Conservation (phyloP, 2,113 vertebrate genomes). For the cattle (Bos taurus) region DNA sequence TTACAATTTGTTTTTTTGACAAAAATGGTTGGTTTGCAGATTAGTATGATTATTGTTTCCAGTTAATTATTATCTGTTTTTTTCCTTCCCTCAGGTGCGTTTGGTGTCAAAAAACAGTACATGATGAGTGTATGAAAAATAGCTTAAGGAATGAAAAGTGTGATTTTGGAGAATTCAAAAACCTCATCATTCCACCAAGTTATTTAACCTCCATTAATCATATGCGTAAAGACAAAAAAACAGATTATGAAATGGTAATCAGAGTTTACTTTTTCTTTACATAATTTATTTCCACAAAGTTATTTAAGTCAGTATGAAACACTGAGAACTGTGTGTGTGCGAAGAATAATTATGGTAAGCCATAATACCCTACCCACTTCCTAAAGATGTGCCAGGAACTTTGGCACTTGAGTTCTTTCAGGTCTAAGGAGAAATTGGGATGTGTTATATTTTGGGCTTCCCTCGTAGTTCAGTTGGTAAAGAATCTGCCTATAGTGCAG, state of each 20-base stretch:
- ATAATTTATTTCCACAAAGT: background rate
- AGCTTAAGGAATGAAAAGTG: constrained; percentile 82
- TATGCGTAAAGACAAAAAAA: constrained; percentile 87
- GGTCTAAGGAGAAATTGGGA: background rate
- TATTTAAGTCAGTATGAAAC: background rate
- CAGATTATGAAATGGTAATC: constrained; percentile 86
- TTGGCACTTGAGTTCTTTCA: background rate
- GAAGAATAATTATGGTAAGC: background rate
- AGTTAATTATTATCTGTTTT: background rate
- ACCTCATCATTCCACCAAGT: constrained; percentile 93
- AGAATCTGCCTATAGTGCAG: background rate
- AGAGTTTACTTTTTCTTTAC: constrained; percentile 25
- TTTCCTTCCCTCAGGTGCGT: constrained; percentile 84
- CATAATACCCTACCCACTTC: background rate
- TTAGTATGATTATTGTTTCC: background rate
- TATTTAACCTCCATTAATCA: constrained; percentile 91
- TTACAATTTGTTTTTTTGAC: background rate
- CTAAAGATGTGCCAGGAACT: background rate
- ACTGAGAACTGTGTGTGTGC: background rate
- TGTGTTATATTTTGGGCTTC: background rate
- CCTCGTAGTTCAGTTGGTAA: background rate
- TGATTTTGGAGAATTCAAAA: constrained; percentile 92
- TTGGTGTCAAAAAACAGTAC: constrained; percentile 95
- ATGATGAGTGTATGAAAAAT: constrained; percentile 91
- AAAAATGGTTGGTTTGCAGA: background rate